phyloP scores from a whole-genome alignment of 35 echinoderm and acorn worm species.

The Diadema setosum region DNA sequence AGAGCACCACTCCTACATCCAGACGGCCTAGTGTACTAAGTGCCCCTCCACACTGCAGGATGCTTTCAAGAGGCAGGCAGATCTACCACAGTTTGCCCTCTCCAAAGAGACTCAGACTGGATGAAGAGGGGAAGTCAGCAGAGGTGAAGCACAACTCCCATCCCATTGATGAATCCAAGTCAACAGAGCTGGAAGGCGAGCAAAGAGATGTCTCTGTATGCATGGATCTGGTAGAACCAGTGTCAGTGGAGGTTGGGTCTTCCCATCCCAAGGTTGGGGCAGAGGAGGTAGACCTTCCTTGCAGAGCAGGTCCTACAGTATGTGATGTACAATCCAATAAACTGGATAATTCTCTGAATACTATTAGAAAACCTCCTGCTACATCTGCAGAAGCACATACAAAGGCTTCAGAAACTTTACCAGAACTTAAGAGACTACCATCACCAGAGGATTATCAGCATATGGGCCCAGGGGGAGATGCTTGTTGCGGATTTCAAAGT shows the following conservation, averaged over 20 bases:
- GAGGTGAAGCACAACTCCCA: too few relatives aligned
- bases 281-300: background rate
- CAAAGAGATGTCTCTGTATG: too few relatives aligned
- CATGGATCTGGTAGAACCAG: too few relatives aligned
- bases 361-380: background rate
- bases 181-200: too few relatives aligned
- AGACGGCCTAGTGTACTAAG: background rate
- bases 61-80: background rate
- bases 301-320: background rate
- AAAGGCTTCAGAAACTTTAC: background rate
- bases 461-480: background rate
- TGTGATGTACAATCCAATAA: background rate
- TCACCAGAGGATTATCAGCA: background rate
- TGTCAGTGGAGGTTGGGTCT: too few relatives aligned
- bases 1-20: background rate
- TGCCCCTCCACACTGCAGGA: background rate
- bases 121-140: background rate
- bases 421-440: background rate
- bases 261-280: background rate
- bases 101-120: background rate
- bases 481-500: background rate
- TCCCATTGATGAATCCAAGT: too few relatives aligned
- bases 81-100: background rate
- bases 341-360: background rate
- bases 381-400: background rate